Evolutionary conservation across 2,888 invertebrate genomes (phyloP).

Genomic region (Luperina testacea): DNA sequence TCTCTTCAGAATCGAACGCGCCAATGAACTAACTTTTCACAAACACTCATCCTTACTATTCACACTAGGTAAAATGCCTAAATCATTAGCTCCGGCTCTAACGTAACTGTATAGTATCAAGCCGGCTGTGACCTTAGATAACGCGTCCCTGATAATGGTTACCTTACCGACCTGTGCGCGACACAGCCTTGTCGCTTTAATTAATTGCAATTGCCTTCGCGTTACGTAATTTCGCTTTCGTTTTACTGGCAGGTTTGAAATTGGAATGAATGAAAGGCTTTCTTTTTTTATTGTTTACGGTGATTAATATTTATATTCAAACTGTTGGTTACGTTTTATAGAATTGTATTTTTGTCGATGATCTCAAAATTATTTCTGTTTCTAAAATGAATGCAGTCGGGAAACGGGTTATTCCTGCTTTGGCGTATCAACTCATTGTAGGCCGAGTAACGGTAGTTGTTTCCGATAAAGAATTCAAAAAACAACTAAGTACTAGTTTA

Average conservation of each 20-base stretch:
- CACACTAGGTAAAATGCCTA: constrained; percentile 25
- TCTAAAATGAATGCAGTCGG: neutral
- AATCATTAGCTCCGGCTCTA: constrained; percentile 31
- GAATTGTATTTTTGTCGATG: neutral
- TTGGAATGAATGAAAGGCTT: constrained; percentile 49
- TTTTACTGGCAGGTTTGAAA: constrained; percentile 55
- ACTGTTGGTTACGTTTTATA: constrained; percentile 3
- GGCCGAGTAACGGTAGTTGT: no score
- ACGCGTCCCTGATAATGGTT: constrained; percentile 63
- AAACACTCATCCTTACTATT: neutral
- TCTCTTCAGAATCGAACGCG: neutral
- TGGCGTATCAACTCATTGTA: neutral
- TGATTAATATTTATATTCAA: constrained; percentile 9
- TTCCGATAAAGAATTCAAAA: constrained; percentile 23
- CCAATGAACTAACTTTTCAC: neutral
- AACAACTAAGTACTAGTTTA: constrained; percentile 36
- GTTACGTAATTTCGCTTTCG: constrained; percentile 55
- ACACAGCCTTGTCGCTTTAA: constrained; percentile 58
- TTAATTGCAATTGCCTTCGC: constrained; percentile 55
- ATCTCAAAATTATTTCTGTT: neutral
- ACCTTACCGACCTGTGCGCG: constrained; percentile 62
- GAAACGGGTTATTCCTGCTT: constrained; percentile 27
- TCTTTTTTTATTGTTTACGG: constrained; percentile 36
- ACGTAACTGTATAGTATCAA: constrained; percentile 60
- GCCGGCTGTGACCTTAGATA: constrained; percentile 66